Base-by-base conservation (phyloP, 2,888 invertebrate species). In the Gymnocheta viridis region DNA sequence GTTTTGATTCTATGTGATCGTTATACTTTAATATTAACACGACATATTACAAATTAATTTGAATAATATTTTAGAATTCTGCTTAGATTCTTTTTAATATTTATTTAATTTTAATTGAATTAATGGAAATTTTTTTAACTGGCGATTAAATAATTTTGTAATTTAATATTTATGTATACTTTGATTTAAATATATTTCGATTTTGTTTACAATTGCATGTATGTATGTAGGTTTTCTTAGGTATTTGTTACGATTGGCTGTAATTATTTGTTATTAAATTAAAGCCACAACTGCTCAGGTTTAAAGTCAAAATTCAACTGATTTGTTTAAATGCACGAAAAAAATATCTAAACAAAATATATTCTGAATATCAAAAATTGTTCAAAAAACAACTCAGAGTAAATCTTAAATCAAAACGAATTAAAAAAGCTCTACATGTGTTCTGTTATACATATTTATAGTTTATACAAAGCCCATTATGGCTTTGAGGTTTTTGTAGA, bases 261-360 rank as follows among this genome's bases (percentile, higher is more conserved):
- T 62, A 27, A 44, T 49, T 35, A 41, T 32, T 80, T 49, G 60
- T 73, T 62, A 44, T 22, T 67, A 58, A 51, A 38, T 22, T 24
- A 41, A 47, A 54, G 29, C n/a, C 47, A 56, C 82, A 86, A 87
- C 87, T 82, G 83, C 54, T 79, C 86, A 82, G 86, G 60, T 78
- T 86, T 86, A 83, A 81, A 87, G 86, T 86, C 82, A 85, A 86
- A 85, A 82, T 86, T 87, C 82, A 85, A 88, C 87, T 88, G 87
- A 86, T 86, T 86, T 85, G 85, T 85, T 82, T 41, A 67, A 79
- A 70, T 85, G 82, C 82, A 85, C 82, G 72, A 82, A 80, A 62
- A 56, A 69, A 74, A 72, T 78, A 74, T 82, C 84, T 78, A 76
- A 81, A 82, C 69, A 77, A 77, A 81, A 81, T 81, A 41, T 70